Evolutionary conservation across 2,888 invertebrate species (phyloP).

Genomic region (Drosophila meridionalis): DNA sequence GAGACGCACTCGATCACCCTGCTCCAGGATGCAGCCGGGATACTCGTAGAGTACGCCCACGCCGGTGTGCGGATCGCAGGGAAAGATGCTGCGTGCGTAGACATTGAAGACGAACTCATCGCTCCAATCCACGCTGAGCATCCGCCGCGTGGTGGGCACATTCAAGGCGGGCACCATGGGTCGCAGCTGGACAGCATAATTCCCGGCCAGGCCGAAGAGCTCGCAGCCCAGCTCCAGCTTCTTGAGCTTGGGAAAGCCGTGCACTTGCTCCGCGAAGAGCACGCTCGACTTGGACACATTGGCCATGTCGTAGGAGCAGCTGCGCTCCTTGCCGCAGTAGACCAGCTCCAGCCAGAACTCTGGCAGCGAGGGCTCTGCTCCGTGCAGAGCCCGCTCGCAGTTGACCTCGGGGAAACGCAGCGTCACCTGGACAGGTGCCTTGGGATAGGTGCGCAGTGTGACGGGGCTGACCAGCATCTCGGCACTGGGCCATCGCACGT

Average conservation of each 20-base stretch:
- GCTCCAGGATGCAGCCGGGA: constrained; percentile 91
- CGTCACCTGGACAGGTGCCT: constrained; percentile 90
- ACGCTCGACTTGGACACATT: constrained; percentile 87
- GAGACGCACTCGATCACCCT: constrained; percentile 91
- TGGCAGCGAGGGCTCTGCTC: constrained; percentile 85
- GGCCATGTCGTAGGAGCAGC: constrained; percentile 87
- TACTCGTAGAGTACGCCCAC: constrained; percentile 93
- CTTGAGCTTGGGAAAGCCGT: constrained; percentile 89
- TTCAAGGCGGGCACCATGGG: constrained; percentile 88
- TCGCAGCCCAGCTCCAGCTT: constrained; percentile 90
- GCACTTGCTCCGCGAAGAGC: constrained; percentile 91
- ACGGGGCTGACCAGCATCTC: constrained; percentile 90
- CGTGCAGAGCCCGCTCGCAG: constrained; percentile 85
- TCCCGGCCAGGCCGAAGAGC: constrained; percentile 92
- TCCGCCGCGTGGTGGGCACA: constrained; percentile 77
- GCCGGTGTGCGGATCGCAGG: constrained; percentile 91
- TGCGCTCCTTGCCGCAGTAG: constrained; percentile 91
- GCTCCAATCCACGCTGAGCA: constrained; percentile 90
- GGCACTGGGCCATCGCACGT: constrained; percentile 93
- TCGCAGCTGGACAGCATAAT: constrained; percentile 90
- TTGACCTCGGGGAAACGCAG: constrained; percentile 91
- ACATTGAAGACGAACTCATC: constrained; percentile 94
- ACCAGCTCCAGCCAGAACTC: constrained; percentile 92
- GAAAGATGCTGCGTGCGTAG: constrained; percentile 92
- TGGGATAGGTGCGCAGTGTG: constrained; percentile 92